These are phyloP conservation scores for Sialis lutaria DNA, from an alignment of 2,888 invertebrate species.

Conservation along the genomic window DNA sequence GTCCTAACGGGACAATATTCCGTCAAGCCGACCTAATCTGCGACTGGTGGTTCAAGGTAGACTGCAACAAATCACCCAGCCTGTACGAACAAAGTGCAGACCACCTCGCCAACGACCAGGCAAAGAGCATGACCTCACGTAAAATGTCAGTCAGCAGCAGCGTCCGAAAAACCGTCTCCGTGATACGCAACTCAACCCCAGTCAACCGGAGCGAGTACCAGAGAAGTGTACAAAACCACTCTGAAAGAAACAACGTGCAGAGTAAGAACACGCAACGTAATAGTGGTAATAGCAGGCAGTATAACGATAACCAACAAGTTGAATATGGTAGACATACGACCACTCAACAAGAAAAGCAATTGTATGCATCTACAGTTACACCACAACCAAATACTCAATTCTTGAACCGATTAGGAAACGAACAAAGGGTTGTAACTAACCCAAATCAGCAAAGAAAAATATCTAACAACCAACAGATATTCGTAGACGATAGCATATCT, in stretches of 20 bases:
- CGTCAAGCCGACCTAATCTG: conserved; percentile 80
- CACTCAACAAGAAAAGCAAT: too few relatives aligned
- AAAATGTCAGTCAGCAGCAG: neutral
- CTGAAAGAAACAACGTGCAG: neutral
- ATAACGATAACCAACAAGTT: neutral
- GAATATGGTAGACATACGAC: too few relatives aligned
- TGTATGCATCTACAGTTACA: too few relatives aligned
- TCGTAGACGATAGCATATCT: too few relatives aligned
- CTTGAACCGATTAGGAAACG: too few relatives aligned
- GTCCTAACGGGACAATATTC: conserved; percentile 82
- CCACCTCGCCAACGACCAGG: conserved; percentile 44
- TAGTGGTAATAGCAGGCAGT: neutral
- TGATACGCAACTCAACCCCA: neutral
- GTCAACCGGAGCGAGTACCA: neutral
- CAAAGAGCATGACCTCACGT: neutral
- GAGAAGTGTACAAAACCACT: neutral
- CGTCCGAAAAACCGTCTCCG: neutral
- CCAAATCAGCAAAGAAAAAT: too few relatives aligned
- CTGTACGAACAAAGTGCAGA: conserved; percentile 72
- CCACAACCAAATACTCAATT: too few relatives aligned
- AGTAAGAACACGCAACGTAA: neutral
- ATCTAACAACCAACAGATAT: too few relatives aligned
- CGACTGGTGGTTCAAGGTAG: conserved; percentile 91
- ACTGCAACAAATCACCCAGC: conserved; percentile 64
- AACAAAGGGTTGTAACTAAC: too few relatives aligned